phyloP scores from a whole-genome alignment of 1,140 invertebrate species.

The Heliconius hewitsoni region DNA sequence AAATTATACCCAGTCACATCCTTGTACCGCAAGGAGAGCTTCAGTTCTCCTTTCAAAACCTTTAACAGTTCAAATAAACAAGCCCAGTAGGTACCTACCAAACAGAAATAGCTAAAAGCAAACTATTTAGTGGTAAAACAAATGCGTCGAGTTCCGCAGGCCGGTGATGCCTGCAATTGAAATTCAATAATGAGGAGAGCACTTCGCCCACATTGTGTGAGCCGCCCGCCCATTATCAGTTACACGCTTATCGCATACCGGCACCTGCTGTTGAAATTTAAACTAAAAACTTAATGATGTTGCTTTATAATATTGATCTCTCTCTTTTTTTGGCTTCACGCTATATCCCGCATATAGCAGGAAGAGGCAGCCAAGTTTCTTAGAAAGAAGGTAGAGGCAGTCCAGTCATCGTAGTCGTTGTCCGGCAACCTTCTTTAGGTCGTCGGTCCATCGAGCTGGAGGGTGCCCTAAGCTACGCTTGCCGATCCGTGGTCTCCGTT shows the following conservation, averaged over 20 bases:
- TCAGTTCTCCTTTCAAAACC: neutral
- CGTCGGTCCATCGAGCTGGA: no score
- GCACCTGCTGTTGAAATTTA: neutral
- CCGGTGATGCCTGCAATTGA: slow-evolving; percentile 5
- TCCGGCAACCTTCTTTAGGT: no score
- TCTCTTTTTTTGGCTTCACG: no score
- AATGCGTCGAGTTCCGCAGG: neutral
- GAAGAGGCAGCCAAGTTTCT: no score
- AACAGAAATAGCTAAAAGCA: neutral
- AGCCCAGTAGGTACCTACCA: neutral
- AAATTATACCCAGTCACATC: no score
- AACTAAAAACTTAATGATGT: neutral
- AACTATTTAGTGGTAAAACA: neutral
- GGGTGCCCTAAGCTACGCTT: no score
- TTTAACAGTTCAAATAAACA: neutral
- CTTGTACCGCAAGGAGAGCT: no score
- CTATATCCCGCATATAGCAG: no score
- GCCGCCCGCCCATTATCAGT: neutral
- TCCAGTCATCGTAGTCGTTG: no score
- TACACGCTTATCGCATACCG: slow-evolving; percentile 1
- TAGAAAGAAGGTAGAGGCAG: no score
- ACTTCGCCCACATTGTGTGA: neutral
- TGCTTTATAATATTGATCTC: neutral
- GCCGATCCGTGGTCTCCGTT: no score
- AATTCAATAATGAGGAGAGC: slow-evolving; percentile 7